Conservation (phyloP, 1,140 invertebrate genomes). For the Patella vulgata region DNA sequence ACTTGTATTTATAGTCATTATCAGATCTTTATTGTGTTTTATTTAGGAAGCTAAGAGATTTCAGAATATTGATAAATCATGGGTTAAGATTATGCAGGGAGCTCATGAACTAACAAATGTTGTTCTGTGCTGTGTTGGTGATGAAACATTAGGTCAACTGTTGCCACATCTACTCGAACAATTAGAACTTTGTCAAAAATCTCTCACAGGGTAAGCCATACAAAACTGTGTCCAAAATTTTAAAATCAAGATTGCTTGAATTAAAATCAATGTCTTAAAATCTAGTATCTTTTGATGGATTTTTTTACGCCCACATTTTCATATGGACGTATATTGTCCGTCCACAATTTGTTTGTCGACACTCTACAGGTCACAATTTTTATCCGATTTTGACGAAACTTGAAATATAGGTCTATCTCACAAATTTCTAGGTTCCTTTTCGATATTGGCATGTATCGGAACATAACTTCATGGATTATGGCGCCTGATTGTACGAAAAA, state of each 20-base stretch:
- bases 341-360: too few relatives aligned
- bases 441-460: too few relatives aligned
- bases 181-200: conserved; percentile 95
- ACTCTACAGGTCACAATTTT: too few relatives aligned
- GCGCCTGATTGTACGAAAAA: too few relatives aligned
- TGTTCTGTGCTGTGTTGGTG: conserved; percentile 93
- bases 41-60: conserved; percentile 74
- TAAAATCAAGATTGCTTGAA: background rate
- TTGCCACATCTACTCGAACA: conserved; percentile 95
- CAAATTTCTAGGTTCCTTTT: background rate
- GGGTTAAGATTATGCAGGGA: conserved; percentile 97
- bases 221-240: background rate
- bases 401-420: background rate
- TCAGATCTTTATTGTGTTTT: too few relatives aligned
- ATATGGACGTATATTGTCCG: too few relatives aligned
- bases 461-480: too few relatives aligned
- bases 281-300: background rate
- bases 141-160: conserved; percentile 90
- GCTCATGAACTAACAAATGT: conserved; percentile 94
- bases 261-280: background rate
- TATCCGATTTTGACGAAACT: too few relatives aligned
- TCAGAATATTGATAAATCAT: conserved; percentile 97
- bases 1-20: too few relatives aligned
- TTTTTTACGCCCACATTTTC: too few relatives aligned
- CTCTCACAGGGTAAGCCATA: conserved; percentile 78